phyloP scores from a whole-genome alignment of 2,113 vertebrate species.

The Pungitius pungitius region DNA sequence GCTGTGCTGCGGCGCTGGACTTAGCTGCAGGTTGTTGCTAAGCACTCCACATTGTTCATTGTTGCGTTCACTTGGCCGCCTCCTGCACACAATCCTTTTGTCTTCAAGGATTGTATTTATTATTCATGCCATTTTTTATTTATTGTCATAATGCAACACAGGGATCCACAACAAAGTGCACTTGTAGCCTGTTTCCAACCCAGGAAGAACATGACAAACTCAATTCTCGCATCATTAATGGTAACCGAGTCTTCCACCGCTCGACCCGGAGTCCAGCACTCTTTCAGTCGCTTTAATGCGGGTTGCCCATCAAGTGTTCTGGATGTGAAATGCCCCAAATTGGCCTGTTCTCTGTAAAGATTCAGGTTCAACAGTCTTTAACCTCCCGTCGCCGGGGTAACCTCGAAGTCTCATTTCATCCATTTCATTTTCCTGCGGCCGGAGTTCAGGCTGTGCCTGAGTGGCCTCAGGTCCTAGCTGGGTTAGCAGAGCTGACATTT shows the following conservation, averaged over 20 bases:
- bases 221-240: too few species aligned
- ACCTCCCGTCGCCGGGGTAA: too few species aligned
- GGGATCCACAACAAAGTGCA: not conserved
- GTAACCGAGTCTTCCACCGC: too few species aligned
- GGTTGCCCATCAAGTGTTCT: too few species aligned
- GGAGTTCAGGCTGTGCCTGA: too few species aligned
- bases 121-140: not conserved
- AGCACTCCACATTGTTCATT: slow-evolving; percentile 20
- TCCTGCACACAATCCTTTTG: slow-evolving; percentile 10
- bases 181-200: not conserved
- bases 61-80: not conserved
- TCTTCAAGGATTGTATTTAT: slow-evolving; percentile 5
- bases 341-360: too few species aligned
- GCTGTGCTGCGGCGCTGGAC: not conserved
- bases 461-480: too few species aligned
- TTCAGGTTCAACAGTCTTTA: too few species aligned
- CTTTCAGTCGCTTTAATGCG: too few species aligned
- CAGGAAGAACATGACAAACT: not conserved
- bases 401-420: not conserved
- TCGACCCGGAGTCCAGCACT: too few species aligned
- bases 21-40: slow-evolving; percentile 37
- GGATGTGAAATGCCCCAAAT: too few species aligned
- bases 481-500: not conserved
- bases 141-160: not conserved
- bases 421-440: not conserved